Base-by-base conservation (phyloP, 2,888 invertebrate genomes). In the Tanaodytes sp. region DNA sequence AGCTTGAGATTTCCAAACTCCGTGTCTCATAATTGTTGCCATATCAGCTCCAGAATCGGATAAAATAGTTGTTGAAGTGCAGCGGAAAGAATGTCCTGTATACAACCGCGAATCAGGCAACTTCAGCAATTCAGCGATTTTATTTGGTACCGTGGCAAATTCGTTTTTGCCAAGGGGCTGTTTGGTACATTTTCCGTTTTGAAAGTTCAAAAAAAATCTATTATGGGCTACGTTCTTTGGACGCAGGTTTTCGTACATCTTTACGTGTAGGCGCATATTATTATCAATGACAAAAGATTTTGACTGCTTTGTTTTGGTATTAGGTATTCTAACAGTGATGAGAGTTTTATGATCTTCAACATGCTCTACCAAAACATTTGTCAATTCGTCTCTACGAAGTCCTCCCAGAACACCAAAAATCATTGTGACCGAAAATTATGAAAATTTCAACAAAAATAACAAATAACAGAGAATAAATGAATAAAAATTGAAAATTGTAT, bases 11-110 rank as follows among this genome's bases (percentile, higher is more conserved):
- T 58, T 58, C 57, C 57, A 58, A 2, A 33, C 18, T 19, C 46
- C 57, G 15, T 61, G 57, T 23, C 57, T 23, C 40, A 23, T 58
- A 8, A 58, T 30, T 8, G 37, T 58, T 15, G 51, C 19, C 19
- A 69, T 18, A 16, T 69, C 55, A 15, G 27, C 27, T 8, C 27
- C 27, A 27, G 5, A 8, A 9, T 27, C 27, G 9, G 27, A 5
- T 27, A 27, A 27, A 27, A 27, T 27, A 9, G 27, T 27, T 8
- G 27, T 9, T 27, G 27, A 27, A 8, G 27, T 27, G 5, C 27
- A 9, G 27, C 27, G 27, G 27, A 27, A 27, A 27, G 27, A 27
- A 27, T 27, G 27, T 27, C 27, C 27, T 9, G 27, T 27, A 9
- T 27, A 27, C 6, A 9, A 27, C 9, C 9, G 5, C 9, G 27